Base-by-base conservation (phyloP, 1,140 invertebrate genomes). In the Drosophila teissieri region DNA sequence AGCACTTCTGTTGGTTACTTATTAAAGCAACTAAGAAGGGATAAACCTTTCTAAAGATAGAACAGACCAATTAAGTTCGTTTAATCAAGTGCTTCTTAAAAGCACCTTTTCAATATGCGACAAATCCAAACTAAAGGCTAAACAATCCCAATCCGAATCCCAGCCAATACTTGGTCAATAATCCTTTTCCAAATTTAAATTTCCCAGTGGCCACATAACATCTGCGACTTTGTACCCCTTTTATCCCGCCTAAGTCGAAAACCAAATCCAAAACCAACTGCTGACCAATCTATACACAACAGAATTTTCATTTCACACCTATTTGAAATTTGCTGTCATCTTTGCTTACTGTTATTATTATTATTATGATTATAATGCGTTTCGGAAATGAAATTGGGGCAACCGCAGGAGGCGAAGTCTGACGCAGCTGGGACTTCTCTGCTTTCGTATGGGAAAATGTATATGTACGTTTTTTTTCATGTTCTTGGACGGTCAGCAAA, bases 361-460 rank as follows among this genome's bases (percentile, higher is more conserved):
- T 83, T 83, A 83, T 85, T 85, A 81, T 85, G 67, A 78, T 81
- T 81, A 86, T 88, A 88, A 89, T 88, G 56, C 65, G 78, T 75
- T 82, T 81, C 70, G 74, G 56, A 69, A 74, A 62, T 60, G 45
- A 70, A 86, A 88, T 88, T 88, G 83, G 83, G 68, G 74, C 70
- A 81, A 69, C 64, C 75, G 40, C 58, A 68, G 46, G 40, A 57
- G 22, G 37, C 37, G 39, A 60, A 46, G 19, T 17, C 31, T 40
- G 58, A 19, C 49, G 44, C 79, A 82, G 78, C 51, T 80, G 76
- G 79, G 73, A 37, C 84, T 68, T 84, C 74, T 83, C 72, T 78
- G 72, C 62, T 46, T 45, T 31, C 45, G 46, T 15, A 54, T 62
- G 39, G 17, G 24, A 60, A 70, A 72, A 52, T 72, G 70, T 56